phyloP scores from a whole-genome alignment of 2,113 vertebrate genomes.

The Dicerorhinus sumatrensis region DNA sequence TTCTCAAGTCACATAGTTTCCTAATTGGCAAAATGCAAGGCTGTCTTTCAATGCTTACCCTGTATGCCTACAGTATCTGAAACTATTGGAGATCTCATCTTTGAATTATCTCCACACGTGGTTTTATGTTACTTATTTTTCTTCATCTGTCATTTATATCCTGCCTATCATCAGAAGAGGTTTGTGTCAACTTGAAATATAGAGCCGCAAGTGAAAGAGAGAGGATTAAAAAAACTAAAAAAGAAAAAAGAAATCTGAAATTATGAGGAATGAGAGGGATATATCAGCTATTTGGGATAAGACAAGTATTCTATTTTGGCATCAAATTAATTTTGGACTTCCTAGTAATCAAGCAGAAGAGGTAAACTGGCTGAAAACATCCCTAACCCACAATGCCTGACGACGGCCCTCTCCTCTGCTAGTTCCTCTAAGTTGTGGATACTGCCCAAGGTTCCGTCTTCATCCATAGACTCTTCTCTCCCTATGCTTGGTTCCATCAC shows the following conservation, averaged over 20 bases:
- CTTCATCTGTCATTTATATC: neutral
- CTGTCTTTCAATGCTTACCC: neutral
- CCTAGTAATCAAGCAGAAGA: neutral
- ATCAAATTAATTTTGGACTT: neutral
- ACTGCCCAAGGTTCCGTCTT: neutral
- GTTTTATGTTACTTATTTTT: neutral
- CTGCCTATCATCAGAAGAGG: neutral
- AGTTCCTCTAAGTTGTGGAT: neutral
- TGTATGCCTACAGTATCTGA: neutral
- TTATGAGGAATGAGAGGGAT: neutral
- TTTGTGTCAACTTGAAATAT: constrained; percentile 7
- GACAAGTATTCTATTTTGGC: neutral
- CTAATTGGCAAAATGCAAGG: neutral
- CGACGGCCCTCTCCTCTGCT: neutral
- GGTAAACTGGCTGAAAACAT: neutral
- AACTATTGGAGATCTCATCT: neutral
- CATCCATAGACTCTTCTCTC: neutral
- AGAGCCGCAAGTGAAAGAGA: neutral
- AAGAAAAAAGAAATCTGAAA: neutral
- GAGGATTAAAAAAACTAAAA: neutral
- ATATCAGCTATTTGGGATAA: neutral
- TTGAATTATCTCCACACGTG: neutral
- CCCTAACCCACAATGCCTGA: neutral
- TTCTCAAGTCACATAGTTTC: neutral
- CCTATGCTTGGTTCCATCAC: neutral